Conservation (phyloP, 2,113 vertebrate species). For the Elephas maximus region DNA sequence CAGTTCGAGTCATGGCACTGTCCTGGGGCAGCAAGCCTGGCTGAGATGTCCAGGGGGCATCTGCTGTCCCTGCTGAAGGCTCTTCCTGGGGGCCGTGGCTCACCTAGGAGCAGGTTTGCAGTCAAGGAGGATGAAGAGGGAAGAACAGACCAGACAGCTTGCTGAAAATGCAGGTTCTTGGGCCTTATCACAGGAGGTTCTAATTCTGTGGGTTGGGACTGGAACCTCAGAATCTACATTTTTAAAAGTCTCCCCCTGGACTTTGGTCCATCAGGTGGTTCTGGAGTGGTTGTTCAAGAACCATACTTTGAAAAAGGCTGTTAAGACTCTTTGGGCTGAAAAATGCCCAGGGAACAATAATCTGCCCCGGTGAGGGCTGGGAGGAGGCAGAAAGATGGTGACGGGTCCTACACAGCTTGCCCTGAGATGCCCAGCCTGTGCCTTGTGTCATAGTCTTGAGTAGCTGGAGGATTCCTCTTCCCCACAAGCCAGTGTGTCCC, state of each 20-base stretch:
- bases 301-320: background rate
- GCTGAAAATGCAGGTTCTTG: background rate
- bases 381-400: too few relatives aligned
- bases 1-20: background rate
- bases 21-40: background rate
- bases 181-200: background rate
- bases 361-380: background rate
- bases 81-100: background rate
- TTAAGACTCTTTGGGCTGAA: background rate
- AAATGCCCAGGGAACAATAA: too few relatives aligned
- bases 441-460: background rate
- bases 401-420: accelerated
- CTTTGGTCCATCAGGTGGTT: background rate
- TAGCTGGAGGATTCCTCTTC: background rate
- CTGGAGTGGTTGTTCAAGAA: background rate
- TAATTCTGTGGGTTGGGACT: background rate
- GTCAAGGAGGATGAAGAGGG: background rate
- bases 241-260: background rate
- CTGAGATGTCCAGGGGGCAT: background rate
- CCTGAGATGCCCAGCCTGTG: background rate
- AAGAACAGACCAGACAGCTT: background rate
- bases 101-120: background rate
- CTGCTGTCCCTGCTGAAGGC: background rate
- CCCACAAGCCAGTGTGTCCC: background rate
- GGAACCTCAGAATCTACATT: background rate